phyloP scores from a whole-genome alignment of 1,140 invertebrate genomes.

The Globodera rostochiensis region DNA sequence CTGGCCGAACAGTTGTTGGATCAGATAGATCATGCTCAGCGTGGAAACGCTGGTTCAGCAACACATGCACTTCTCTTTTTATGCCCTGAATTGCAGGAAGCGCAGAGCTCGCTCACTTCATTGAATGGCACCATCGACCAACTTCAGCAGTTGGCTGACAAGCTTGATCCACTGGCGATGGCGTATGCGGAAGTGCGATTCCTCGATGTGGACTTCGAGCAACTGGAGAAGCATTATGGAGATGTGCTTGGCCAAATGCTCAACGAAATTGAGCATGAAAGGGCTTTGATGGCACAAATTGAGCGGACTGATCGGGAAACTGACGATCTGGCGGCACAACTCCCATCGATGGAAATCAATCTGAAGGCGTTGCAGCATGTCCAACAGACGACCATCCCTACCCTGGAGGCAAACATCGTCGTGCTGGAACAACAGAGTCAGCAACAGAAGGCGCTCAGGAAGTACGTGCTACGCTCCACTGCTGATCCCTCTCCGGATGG shows the following conservation, averaged over 20 bases:
- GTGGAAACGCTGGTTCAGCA: too few relatives aligned
- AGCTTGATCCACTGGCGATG: constrained; percentile 54
- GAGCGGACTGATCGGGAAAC: constrained; percentile 17
- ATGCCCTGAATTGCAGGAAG: constrained; percentile 24
- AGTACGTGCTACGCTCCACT: background rate
- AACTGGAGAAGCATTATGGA: constrained; percentile 51
- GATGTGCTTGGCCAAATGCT: constrained; percentile 39
- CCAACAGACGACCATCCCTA: background rate
- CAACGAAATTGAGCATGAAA: constrained; percentile 36
- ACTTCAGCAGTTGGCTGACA: constrained; percentile 51
- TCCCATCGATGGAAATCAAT: background rate
- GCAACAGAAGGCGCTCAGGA: background rate
- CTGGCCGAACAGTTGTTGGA: background rate
- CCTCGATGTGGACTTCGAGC: constrained; percentile 55
- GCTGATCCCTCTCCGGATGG: background rate
- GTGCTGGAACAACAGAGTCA: background rate
- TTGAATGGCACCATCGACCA: constrained; percentile 44
- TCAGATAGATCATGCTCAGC: background rate
- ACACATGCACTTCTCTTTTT: too few relatives aligned
- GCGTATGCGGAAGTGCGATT: constrained; percentile 57
- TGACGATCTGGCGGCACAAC: constrained; percentile 5
- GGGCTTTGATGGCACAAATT: constrained; percentile 13
- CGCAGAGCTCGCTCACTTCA: constrained; percentile 12
- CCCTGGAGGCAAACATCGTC: background rate
- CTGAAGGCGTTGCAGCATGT: constrained; percentile 5